Evolutionary conservation across 2,113 vertebrate species (phyloP).

Genomic region (Heterotis niloticus): DNA sequence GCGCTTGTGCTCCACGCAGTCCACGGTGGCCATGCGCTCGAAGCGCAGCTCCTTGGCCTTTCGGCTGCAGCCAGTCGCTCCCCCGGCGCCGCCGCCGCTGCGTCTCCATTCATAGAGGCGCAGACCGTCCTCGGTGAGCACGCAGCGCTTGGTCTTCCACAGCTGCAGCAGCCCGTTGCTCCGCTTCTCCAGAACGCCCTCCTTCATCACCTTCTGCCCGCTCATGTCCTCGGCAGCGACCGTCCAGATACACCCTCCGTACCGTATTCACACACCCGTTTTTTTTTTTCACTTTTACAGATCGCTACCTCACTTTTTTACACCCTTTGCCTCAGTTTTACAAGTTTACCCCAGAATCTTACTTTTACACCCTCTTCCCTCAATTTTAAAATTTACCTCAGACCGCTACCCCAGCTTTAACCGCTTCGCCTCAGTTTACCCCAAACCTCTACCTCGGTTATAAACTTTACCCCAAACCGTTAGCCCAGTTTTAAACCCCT

Average conservation of each 20-base stretch:
- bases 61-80: conserved; percentile 56
- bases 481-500: too few species aligned
- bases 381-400: too few species aligned
- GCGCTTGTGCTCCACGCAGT: conserved; percentile 89
- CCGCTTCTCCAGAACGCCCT: conserved; percentile 87
- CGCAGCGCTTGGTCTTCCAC: conserved; percentile 88
- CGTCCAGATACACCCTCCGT: neutral
- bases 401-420: too few species aligned
- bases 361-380: too few species aligned
- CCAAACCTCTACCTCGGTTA: too few species aligned
- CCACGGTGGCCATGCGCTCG: conserved; percentile 80
- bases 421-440: too few species aligned
- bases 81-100: conserved; percentile 20
- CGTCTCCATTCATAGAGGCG: conserved; percentile 61
- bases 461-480: too few species aligned
- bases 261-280: neutral
- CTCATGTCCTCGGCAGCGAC: conserved; percentile 55
- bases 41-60: conserved; percentile 80
- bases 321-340: neutral
- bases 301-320: too few species aligned
- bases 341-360: too few species aligned
- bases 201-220: conserved; percentile 68
- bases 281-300: too few species aligned
- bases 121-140: conserved; percentile 82
- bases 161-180: conserved; percentile 88